Base-by-base conservation (phyloP, 1,140 invertebrate species). In the Lasioglossum baleicum region DNA sequence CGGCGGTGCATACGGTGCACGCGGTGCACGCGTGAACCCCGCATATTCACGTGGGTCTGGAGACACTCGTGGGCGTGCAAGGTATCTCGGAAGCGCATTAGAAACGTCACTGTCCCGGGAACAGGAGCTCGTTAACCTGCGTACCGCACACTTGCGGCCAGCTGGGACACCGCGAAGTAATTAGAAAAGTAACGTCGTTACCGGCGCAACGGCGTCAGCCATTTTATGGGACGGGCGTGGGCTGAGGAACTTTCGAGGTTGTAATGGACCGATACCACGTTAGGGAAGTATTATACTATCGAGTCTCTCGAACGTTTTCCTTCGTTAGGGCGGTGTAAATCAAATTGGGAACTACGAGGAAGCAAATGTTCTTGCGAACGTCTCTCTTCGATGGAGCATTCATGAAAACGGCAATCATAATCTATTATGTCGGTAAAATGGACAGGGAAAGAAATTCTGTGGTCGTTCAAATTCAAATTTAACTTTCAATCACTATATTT, bases 1-100 rank as follows among this genome's bases (percentile, higher is more conserved):
- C n/a, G 0, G 0, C n/a, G 56, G 2, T 58, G n/a, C 56, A 60
- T 22, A 22, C 58, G 58, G 8, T 35, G 40, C 76, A 72, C 53
- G 48, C 15, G 40, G 5, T 67, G 66, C 31, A 56, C 75, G 69
- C 71, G 60, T 40, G 31, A 70, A 73, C 60, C 44, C 8, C 11
- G 44, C 44, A 48, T 48, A 48, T 63, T 61, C 44, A 77, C 83
- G 83, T 85, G 83, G 83, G 74, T 56, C 42, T 72, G 63, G 42
- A 66, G 44, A 71, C 76, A 26, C 73, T 64, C 74, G 86, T 88
- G 87, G 87, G 88, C 78, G 85, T 74, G 58, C 72, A 64, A 71
- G 66, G 65, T 86, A 83, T 83, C 85, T 85, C 79, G 85, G 85
- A 87, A 87, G 84, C 85, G 67, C 53, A 63, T 69, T 86, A 74